Evolutionary conservation across 2,113 vertebrate genomes (phyloP), one percentile per base, ranked within the genome.

Genomic region (Uropsilus gracilis): DNA sequence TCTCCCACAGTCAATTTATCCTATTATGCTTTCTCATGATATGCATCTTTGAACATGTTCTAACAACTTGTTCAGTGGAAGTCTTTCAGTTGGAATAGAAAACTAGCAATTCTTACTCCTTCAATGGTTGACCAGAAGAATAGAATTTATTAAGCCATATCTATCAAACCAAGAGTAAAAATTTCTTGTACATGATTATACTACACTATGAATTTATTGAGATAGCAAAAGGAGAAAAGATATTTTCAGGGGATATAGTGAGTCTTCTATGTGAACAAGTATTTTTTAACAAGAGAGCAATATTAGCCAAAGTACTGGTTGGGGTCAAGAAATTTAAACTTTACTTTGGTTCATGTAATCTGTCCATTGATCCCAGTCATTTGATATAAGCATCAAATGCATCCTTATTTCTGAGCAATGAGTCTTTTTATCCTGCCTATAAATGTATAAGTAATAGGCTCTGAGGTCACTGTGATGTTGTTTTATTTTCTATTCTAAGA

Each of bases 1-100:
- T 87, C 86, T 89, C 89, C 94, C 59, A 94, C 69, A 90, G 90
- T 64, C 66, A 84, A 44, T 96, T 93, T 89, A 81, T 73, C 86
- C 86, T 95, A 61, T 91, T 95, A 32, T 83, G 13, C 61, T 76
- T 94, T 85, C 76, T 80, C 50, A 28, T 71, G 80, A 88, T 85
- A 91, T 84, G 55, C 93, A 91, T 96, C 94, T 97, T 91, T 71
- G 89, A 95, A 96, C 94, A 17, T 96, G 95, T 96, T 86, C 63
- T 91, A 95, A 96, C 95, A 97, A n/a, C 80, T 77, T 91, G 76
- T 87, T 91, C 93, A 78, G 76, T 93, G 84, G 80, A 87, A 94
- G 26, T 17, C 78, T 95, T 97, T 93, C 86, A 32, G 91, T 18
- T 59, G 26, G 80, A 96, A 89, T 82, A 42, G 83, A 88, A 96